Evolutionary conservation across 2,888 invertebrate genomes (phyloP).

Genomic region (Stenurella melanura): DNA sequence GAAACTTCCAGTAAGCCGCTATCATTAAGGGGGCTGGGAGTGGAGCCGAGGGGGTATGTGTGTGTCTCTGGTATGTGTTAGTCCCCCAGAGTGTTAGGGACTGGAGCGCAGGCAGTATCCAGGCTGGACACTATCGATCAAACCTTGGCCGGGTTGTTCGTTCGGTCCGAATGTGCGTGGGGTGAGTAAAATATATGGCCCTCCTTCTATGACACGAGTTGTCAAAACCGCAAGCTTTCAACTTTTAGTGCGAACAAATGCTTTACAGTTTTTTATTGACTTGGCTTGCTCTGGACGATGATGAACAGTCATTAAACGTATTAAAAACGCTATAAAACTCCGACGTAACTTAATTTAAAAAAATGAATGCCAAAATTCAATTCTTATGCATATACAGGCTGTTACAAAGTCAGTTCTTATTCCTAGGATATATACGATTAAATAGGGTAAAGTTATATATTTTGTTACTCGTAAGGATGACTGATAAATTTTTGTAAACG

Average conservation of each 20-base stretch:
- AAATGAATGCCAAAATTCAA: too few relatives aligned
- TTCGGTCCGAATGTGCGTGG: slow-evolving; percentile 63
- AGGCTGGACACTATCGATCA: slow-evolving; percentile 72
- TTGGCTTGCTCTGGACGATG: background rate
- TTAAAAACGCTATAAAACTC: too few relatives aligned
- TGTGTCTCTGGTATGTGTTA: slow-evolving; percentile 53
- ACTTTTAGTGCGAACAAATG: slow-evolving; percentile 25
- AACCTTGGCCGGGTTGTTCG: slow-evolving; percentile 67
- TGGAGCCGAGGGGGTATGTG: slow-evolving; percentile 55
- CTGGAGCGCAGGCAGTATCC: slow-evolving; percentile 62
- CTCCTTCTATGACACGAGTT: slow-evolving; percentile 33
- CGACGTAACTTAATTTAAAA: too few relatives aligned
- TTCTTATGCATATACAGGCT: too few relatives aligned
- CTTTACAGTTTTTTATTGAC: slow-evolving; percentile 17
- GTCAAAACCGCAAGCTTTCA: slow-evolving; percentile 41
- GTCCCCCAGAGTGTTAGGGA: slow-evolving; percentile 24
- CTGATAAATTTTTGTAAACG: too few relatives aligned
- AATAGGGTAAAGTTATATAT: too few relatives aligned
- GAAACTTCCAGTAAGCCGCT: slow-evolving; percentile 41
- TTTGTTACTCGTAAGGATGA: too few relatives aligned
- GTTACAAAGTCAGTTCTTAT: too few relatives aligned
- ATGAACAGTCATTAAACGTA: background rate
- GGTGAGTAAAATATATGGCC: slow-evolving; percentile 47
- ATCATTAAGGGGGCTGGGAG: slow-evolving; percentile 47
- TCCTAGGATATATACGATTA: too few relatives aligned